Evolutionary conservation across 2,797 vertebrate genomes (phyloP), one percentile per base, ranked within the genome.

Genomic region (Pseudochirops cupreus): DNA sequence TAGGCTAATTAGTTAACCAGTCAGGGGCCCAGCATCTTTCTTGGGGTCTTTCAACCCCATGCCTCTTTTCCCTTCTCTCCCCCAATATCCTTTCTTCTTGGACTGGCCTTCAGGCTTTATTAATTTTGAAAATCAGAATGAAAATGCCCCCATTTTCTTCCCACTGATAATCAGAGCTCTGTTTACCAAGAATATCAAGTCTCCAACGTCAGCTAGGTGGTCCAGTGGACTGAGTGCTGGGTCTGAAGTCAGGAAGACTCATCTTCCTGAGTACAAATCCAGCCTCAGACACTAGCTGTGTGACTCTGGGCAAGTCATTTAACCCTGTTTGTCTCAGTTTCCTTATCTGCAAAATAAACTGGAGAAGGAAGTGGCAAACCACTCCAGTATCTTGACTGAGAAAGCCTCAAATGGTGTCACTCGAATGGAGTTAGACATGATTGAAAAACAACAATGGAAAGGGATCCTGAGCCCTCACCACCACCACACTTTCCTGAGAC

Each of bases 271-370:
- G 93, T 91, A 91, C 74, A 21, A 94, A 59, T 28, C 56, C 56
- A 57, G 58, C 16, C 54, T 87, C 31, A 93, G 13, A 56, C 14
- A 11, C 24, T 57, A 46, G n/a, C 46, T 55, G 39, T 87, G 33
- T 93, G 87, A 59, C 90, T 31, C 92, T 93, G 31, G 93, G 91
- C 53, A 67, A 33, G 18, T 31, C 12, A 74, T 59, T 95, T 55
- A 50, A 46, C 14, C 90, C 62, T 95, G 92, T 93, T 92, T 46
- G 28, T 24, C 89, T 96, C 91, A 31, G 24, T 91, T 95, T 53
- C 90, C 59, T 91, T 0, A 9, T 56, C 46, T 92, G 33, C 5
- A 67, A 67, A 67, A 12, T 54, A 82, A 56, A 74, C 94, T 11
- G 58, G 28, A 24, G 13, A 39, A 31, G 53, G 53, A 91, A 56